phyloP scores from a whole-genome alignment of 2,888 invertebrate genomes.

The Suillia variegata region DNA sequence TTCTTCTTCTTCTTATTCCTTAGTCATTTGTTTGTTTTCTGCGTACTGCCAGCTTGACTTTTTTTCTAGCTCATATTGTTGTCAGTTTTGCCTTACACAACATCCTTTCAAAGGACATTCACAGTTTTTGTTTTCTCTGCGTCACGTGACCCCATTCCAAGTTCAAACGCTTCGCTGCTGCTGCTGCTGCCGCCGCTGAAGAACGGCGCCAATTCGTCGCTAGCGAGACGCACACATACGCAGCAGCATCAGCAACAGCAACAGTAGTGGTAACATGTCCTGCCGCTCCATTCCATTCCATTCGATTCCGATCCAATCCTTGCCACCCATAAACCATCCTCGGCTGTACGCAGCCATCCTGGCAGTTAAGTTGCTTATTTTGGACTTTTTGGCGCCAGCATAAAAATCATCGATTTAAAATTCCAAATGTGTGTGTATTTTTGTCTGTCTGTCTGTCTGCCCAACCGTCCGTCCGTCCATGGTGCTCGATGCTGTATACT shows the following conservation, averaged over 20 bases:
- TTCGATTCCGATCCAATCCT: background rate
- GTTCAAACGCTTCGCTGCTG: slow-evolving; percentile 27
- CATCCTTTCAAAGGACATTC: no score
- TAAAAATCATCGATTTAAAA: slow-evolving; percentile 43
- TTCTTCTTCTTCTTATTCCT: no score
- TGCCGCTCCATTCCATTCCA: background rate
- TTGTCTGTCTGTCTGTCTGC: no score
- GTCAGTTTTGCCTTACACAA: no score
- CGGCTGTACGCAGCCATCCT: slow-evolving; percentile 14
- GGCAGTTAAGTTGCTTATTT: slow-evolving; percentile 35
- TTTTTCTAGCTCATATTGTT: no score
- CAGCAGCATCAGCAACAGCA: slow-evolving; percentile 24
- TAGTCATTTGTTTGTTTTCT: no score
- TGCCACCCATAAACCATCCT: background rate
- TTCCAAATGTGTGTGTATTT: slow-evolving; percentile 16
- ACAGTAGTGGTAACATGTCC: slow-evolving; percentile 27
- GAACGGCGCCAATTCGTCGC: slow-evolving; percentile 17
- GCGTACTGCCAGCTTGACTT: no score
- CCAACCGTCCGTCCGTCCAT: no score
- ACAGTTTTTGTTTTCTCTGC: no score
- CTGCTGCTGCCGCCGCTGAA: slow-evolving; percentile 33
- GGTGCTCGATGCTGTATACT: no score
- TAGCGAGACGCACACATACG: slow-evolving; percentile 17
- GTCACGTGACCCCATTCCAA: no score
- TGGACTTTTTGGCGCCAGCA: slow-evolving; percentile 45